phyloP scores from a whole-genome alignment of 2,797 vertebrate genomes.

The Pseudomugil gertrudae region DNA sequence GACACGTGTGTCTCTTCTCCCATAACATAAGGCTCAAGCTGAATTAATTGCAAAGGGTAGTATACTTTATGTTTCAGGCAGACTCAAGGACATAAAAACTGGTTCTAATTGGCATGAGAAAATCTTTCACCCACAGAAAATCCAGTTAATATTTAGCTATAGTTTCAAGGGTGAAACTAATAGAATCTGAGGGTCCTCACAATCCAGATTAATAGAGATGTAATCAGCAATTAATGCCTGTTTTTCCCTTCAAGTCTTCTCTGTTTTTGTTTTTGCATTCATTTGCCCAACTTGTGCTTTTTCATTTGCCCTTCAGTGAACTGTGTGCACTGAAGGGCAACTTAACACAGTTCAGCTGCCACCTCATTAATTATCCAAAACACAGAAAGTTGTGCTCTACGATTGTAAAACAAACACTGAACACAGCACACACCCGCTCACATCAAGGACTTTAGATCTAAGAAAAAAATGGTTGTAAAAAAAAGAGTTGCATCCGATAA shows the following conservation, averaged over 20 bases:
- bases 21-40: conserved; percentile 48
- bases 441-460: conserved; percentile 27
- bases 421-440: conserved; percentile 4
- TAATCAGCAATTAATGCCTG: conserved; percentile 53
- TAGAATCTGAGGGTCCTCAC: conserved; percentile 46
- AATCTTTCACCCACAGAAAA: conserved; percentile 37
- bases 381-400: conserved; percentile 30
- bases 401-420: conserved; percentile 31
- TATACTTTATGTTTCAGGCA: conserved; percentile 50
- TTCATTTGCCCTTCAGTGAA: conserved; percentile 62
- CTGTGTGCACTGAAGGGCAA: neutral
- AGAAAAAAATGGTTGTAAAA: conserved; percentile 13
- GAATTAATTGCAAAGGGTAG: conserved; percentile 60
- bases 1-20: conserved; percentile 31
- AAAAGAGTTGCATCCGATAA: neutral
- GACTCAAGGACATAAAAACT: conserved; percentile 66
- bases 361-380: conserved; percentile 59
- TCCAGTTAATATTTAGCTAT: conserved; percentile 50
- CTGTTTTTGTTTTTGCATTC: conserved; percentile 30
- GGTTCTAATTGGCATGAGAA: conserved; percentile 49
- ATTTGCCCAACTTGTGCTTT: conserved; percentile 31
- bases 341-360: conserved; percentile 34
- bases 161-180: conserved; percentile 59
- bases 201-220: conserved; percentile 45
- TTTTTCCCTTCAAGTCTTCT: conserved; percentile 18